Evolutionary conservation across 1,140 invertebrate genomes (phyloP).

Genomic region (Rhagoletis pomonella): DNA sequence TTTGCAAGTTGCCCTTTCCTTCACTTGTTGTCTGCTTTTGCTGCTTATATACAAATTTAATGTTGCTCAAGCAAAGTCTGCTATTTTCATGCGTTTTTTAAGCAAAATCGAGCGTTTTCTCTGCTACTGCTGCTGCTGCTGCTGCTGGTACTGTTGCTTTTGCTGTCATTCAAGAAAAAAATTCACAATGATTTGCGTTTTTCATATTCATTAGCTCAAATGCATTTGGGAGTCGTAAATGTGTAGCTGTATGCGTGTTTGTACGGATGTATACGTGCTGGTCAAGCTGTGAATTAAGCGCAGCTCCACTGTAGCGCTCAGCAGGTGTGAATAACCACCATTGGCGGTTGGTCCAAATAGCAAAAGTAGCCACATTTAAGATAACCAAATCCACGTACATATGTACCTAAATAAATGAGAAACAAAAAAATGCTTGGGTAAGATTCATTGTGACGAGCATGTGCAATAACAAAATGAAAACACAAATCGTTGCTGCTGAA

Average conservation of each 20-base stretch:
- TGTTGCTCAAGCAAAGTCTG: conserved; percentile 21
- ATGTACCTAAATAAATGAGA: background rate
- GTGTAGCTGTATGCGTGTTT: background rate
- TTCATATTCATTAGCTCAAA: conserved; percentile 14
- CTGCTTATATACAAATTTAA: background rate
- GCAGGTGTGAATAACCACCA: too few species aligned
- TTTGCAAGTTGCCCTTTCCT: background rate
- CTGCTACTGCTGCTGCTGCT: background rate
- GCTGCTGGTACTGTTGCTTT: background rate
- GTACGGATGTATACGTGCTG: background rate
- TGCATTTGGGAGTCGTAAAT: background rate
- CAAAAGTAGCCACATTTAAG: too few species aligned
- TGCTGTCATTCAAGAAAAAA: too few species aligned
- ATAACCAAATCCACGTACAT: too few species aligned
- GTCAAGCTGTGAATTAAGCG: background rate
- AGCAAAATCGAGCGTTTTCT: background rate
- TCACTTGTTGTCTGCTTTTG: background rate
- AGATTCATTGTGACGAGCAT: too few species aligned
- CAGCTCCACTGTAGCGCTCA: too few species aligned
- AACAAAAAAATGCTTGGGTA: background rate
- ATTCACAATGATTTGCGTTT: background rate
- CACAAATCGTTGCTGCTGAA: too few species aligned
- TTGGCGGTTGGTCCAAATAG: too few species aligned
- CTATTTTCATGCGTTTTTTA: background rate
- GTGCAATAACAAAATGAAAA: too few species aligned